A percentile compares a stretch with the other conserved stretches of the same genome.
phyloP scores from a whole-genome alignment of 1,140 invertebrate genomes.

The Harlomillsia oculata region DNA sequence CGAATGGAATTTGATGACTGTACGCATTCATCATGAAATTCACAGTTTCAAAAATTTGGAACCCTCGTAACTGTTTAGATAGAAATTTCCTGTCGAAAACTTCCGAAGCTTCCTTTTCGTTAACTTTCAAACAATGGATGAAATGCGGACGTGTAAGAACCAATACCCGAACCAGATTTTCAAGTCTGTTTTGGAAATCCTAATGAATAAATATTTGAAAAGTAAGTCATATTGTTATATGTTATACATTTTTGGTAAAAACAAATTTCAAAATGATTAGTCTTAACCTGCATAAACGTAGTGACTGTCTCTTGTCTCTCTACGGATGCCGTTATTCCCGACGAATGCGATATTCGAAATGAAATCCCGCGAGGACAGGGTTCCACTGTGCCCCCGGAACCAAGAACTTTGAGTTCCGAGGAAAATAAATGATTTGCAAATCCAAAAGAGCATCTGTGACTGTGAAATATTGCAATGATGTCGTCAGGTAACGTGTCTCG shows the following conservation, averaged over 20 bases:
- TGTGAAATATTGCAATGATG: constrained; percentile 82
- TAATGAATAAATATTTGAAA: too few species aligned
- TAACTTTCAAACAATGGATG: constrained; percentile 80
- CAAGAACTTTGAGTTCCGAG: constrained; percentile 77
- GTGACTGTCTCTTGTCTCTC: constrained; percentile 80
- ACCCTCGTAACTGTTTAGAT: constrained; percentile 72
- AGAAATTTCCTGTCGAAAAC: constrained; percentile 72
- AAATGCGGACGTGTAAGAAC: constrained; percentile 92
- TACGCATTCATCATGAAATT: constrained; percentile 85
- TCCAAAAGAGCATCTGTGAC: constrained; percentile 84
- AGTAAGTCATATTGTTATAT: too few species aligned
- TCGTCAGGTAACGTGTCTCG: constrained; percentile 85
- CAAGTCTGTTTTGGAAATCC: constrained; percentile 87
- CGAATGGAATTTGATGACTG: constrained; percentile 88
- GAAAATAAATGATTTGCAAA: constrained; percentile 91
- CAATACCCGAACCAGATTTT: constrained; percentile 79
- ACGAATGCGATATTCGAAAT: constrained; percentile 83
- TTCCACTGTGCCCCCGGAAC: constrained; percentile 67
- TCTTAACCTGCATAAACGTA: constrained; percentile 80
- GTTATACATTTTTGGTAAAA: too few species aligned
- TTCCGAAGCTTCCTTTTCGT: constrained; percentile 61
- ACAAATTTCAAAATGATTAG: too few species aligned
- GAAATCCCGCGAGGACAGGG: constrained; percentile 60
- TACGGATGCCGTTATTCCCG: constrained; percentile 69
- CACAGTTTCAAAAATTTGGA: constrained; percentile 86